A percentile compares a stretch with the other conserved stretches of the same genome.
Evolutionary conservation across 2,888 invertebrate species (phyloP).

Genomic region (Ceriagrion tenellum): DNA sequence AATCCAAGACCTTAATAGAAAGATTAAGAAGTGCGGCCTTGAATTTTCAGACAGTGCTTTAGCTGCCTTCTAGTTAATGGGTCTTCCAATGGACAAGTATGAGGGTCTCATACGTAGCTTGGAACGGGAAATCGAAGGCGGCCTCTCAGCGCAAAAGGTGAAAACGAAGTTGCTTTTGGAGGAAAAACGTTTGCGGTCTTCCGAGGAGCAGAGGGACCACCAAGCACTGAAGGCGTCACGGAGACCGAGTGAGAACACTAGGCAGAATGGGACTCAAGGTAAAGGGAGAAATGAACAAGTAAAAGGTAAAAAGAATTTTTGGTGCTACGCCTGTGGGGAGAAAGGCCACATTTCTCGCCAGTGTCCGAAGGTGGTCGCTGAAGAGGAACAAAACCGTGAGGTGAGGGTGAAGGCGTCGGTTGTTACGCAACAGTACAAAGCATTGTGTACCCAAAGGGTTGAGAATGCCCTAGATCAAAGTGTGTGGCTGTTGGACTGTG

Average conservation of each 20-base stretch:
- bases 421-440: constrained; percentile 6
- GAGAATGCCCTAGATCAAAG: not conserved
- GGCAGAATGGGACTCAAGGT: not conserved
- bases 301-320: not conserved
- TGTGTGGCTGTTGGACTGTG: constrained; percentile 12
- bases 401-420: constrained; percentile 20
- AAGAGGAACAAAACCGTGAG: not conserved
- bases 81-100: not conserved
- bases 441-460: not conserved
- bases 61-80: not conserved
- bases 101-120: not conserved
- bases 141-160: not conserved
- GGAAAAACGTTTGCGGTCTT: not conserved
- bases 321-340: not conserved
- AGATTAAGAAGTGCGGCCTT: not conserved
- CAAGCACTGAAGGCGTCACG: not conserved
- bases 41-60: not conserved
- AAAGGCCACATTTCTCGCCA: not conserved
- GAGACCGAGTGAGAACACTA: not conserved
- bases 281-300: not conserved
- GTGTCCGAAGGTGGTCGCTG: not conserved
- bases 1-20: not conserved
- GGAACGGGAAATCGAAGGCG: not conserved
- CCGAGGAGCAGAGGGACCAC: not conserved
- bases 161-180: not conserved